phyloP scores from a whole-genome alignment of 35 echinoderm and acorn worm species.

The Apostichopus japonicus region DNA sequence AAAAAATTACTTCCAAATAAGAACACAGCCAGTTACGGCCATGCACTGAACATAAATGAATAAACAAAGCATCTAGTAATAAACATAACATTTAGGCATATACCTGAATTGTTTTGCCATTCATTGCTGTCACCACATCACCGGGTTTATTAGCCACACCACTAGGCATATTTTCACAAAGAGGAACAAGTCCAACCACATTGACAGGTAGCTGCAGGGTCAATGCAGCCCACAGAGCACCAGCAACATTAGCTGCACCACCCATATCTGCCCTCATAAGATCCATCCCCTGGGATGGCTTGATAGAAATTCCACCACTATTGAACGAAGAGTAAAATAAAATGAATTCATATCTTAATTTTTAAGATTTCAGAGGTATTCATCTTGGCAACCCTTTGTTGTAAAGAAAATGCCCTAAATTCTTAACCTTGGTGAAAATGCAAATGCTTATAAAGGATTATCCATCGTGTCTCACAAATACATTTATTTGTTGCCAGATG shows the following conservation, averaged over 20 bases:
- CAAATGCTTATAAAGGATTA: too few relatives aligned
- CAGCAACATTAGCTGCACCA: slow-evolving; percentile 89
- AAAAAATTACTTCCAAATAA: too few relatives aligned
- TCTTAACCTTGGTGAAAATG: not conserved
- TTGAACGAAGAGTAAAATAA: not conserved
- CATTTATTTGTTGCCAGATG: too few relatives aligned
- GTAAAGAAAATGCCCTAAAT: too few relatives aligned
- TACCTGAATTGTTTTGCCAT: slow-evolving; percentile 99
- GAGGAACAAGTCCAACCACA: slow-evolving; percentile 80
- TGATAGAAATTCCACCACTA: slow-evolving; percentile 94
- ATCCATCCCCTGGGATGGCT: slow-evolving; percentile 88
- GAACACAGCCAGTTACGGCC: too few relatives aligned
- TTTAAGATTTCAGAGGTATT: too few relatives aligned
- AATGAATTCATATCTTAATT: not conserved
- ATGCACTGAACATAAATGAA: too few relatives aligned
- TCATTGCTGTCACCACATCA: slow-evolving; percentile 95
- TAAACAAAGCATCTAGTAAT: too few relatives aligned
- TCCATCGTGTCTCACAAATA: too few relatives aligned
- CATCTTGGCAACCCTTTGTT: too few relatives aligned
- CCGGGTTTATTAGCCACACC: slow-evolving; percentile 89
- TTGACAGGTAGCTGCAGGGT: slow-evolving; percentile 85
- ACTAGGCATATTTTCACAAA: slow-evolving; percentile 96
- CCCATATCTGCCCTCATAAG: slow-evolving; percentile 98
- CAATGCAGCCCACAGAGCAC: slow-evolving; percentile 80
- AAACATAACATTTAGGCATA: not conserved